A percentile compares a stretch with the other conserved stretches of the same genome.
Evolutionary conservation across 2,888 invertebrate species (phyloP).

Genomic region (Hedychridium roseum): DNA sequence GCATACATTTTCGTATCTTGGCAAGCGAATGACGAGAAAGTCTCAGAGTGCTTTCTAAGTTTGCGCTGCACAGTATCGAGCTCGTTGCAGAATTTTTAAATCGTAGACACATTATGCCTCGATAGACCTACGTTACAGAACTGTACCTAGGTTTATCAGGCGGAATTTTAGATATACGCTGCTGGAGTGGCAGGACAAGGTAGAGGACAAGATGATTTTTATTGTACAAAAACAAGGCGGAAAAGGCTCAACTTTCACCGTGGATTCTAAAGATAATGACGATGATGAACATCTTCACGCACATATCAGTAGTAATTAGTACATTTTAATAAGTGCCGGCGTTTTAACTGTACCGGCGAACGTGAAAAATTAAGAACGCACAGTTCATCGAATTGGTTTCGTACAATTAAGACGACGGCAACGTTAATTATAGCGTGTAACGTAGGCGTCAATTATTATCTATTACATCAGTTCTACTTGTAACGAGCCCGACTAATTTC

Average conservation of each 20-base stretch:
- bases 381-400: no score
- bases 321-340: not conserved
- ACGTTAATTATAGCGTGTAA: conserved; percentile 32
- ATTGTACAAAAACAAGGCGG: not conserved
- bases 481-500: conserved; percentile 24
- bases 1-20: not conserved
- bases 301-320: conserved; percentile 44
- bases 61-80: conserved; percentile 9
- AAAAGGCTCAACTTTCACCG: not conserved
- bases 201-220: no score
- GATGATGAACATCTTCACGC: conserved; percentile 25
- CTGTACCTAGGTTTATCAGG: no score
- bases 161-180: no score
- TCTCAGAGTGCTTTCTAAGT: conserved; percentile 10
- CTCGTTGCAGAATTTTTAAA: conserved; percentile 13
- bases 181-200: no score
- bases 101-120: conserved; percentile 1
- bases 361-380: not conserved
- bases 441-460: conserved; percentile 42
- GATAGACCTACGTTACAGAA: no score
- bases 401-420: conserved; percentile 17
- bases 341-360: not conserved
- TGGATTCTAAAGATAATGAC: conserved; percentile 14
- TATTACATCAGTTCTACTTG: conserved; percentile 29
- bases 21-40: conserved; percentile 12